Evolutionary conservation across 2,888 invertebrate genomes (phyloP), one percentile per base, ranked within the genome.

Genomic region (Erynnis tages): DNA sequence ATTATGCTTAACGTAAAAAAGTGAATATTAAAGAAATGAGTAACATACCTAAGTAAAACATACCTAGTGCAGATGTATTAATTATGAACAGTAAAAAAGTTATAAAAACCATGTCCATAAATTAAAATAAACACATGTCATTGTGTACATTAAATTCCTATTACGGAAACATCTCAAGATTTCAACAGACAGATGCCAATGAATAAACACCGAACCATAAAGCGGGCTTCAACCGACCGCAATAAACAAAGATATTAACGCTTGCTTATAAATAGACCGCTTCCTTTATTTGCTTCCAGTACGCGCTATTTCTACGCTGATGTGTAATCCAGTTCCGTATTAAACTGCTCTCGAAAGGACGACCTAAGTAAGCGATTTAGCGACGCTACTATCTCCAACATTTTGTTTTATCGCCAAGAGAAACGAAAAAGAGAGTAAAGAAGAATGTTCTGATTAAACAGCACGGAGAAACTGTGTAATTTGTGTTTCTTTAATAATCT

Each of bases 271-370:
- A 44, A 43, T 46, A 50, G 25, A 29, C 41, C 43, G 35, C 38
- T 43, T 55, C 34, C 30, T 46, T 32, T 30, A 46, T 34, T 38
- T 45, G 27, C 29, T 47, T 37, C 25, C 23, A 19, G 40, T 25
- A 34, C 23, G 10, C 32, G 44, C 7, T 44, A 21, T 43, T 69
- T 65, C 61, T 57, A 47, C 63, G 66, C 65, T 65, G 71, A 73
- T 71, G 67, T 76, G 71, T 67, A 71, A 67, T 66, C 62, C 63
- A 58, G 56, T 69, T 76, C 76, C 71, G 73, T 72, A 71, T 70
- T 70, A 58, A 43, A 43, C 43, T 29, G 25, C 6, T 41, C 38
- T 40, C 27, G 16, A 41, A 27, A 38, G 21, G 27, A 41, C 16
- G 41, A 41, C 10, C 27, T 41, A 41, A 41, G 41, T 27, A 21